These are phyloP conservation scores for Dryas iulia DNA, from an alignment of 1,140 invertebrate genomes.

Conservation along the genomic window DNA sequence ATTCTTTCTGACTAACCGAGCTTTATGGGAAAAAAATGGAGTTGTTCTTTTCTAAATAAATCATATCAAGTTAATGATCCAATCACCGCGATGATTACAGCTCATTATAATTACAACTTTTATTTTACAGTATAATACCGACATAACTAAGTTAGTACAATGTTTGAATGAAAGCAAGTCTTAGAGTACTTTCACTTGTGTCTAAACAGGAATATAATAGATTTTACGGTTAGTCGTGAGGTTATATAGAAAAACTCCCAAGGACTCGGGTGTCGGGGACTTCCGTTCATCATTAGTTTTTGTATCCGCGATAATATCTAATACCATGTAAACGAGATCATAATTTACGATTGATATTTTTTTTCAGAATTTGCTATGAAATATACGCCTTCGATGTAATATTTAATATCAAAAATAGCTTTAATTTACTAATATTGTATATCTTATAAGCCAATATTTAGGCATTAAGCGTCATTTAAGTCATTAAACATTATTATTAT, in stretches of 20 bases:
- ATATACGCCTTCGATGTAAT: no score
- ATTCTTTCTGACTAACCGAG: no score
- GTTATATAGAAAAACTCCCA: slow-evolving; percentile 42
- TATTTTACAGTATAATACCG: background rate
- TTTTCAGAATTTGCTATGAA: no score
- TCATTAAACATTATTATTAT: no score
- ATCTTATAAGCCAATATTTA: no score
- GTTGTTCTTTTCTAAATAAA: no score
- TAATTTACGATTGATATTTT: no score
- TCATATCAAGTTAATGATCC: background rate
- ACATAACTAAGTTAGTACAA: slow-evolving; percentile 16
- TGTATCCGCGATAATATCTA: background rate
- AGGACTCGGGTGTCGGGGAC: slow-evolving; percentile 42
- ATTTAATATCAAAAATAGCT: no score
- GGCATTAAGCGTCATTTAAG: no score
- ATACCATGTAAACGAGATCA: background rate
- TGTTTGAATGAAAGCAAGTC: slow-evolving; percentile 50
- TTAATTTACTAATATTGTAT: no score
- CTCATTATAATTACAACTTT: background rate
- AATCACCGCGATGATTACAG: background rate
- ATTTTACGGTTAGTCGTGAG: slow-evolving; percentile 47
- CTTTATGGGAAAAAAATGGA: no score
- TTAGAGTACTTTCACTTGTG: slow-evolving; percentile 41
- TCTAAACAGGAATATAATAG: slow-evolving; percentile 49
- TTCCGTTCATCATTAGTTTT: background rate